Base-by-base conservation (phyloP, 2,797 vertebrate genomes). In the Pangasius krempfi region DNA sequence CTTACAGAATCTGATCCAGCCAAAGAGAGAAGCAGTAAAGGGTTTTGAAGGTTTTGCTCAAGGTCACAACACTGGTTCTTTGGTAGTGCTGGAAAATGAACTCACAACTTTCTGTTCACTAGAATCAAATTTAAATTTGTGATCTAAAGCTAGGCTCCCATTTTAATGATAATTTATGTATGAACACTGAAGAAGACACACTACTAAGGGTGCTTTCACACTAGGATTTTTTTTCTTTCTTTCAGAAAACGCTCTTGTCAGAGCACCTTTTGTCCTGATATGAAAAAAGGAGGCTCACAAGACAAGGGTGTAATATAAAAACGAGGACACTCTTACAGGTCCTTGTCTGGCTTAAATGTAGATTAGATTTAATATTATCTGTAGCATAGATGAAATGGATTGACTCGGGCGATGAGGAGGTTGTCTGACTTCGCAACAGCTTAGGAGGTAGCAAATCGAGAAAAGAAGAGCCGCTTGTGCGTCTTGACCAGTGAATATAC, bases 1-100 rank as follows among this genome's bases (percentile, higher is more conserved):
- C 58, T 7, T 83, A 83, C 37, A 83, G 80, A 83, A 64, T 60
- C 80, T 4, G 58, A 83, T 83, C 80, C 52, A 58, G 54, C 20
- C 79, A 37, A 78, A 52, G 14, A 30, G 27, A 60, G 47, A 78
- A 14, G n/a, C 27, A 6, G 6, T 18, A 22, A 54, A 56, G 44
- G 18, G 52, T 8, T 80, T 25, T 79, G 30, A 80, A 8, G 52
- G 22, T 3, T 62, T 62, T 10, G 25, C 14, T 47, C 58, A 83
- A 64, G 58, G 27, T 25, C 80, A 64, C 58, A 7, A 27, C 54
- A 40, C 22, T 1, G 20, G 44, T 30, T n/a, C 44, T 18, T 79
- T 33, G 27, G 12, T 16, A 27, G 33, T 64, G 56, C 80, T 64
- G 20, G 58, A 58, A 83, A 62, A 9, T 60, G 12, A 81, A 37